Base-by-base conservation (phyloP, 2,888 invertebrate species). In the Perdita meconis region DNA sequence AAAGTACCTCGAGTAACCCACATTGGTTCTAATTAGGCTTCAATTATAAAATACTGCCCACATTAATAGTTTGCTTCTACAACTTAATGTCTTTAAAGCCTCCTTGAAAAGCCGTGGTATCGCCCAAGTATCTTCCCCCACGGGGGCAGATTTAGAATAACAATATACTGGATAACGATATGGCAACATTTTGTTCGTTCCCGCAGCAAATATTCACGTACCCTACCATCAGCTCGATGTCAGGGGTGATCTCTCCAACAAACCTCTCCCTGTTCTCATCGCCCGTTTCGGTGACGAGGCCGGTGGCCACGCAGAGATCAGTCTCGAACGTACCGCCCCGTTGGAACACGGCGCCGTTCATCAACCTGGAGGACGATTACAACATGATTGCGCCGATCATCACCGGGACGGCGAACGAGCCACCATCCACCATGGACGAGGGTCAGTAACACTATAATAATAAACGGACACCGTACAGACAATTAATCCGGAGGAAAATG, bases 301-400 rank as follows among this genome's bases (percentile, higher is more conserved):
- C 96, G 79, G 94, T 96, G 82, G 95, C 95, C 84, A 95, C 95
- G 75, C 95, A 95, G 78, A 94, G 96, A 73, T 87, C 92, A 8
- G 91, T 92, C 36, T 87, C 91, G 30, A 92, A 91, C 74, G 91
- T 92, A 36, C 92, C 92, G 34, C 95, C 94, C 78, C 95, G 98
- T 89, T 98, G 98, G 98, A 97, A 96, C 92, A 95, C 96, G 64
- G 94, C 95, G 56, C 96, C 97, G 64, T 98, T 98, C 94, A 96
- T 98, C 85, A 95, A 96, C 65, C 93, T 97, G 89, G 98, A 98
- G 91, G 98, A 98, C 91, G 98, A 98, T 93, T 98, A 98, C 93
- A 97, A 96, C 92, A 97, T 98, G 95, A 97, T 97, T 94, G 96
- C 97, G 63, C 96, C 95, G 78, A 93, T 95, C 80, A 94, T 95